Conservation (phyloP, 2,113 vertebrate genomes). For the Eretmochelys imbricata region DNA sequence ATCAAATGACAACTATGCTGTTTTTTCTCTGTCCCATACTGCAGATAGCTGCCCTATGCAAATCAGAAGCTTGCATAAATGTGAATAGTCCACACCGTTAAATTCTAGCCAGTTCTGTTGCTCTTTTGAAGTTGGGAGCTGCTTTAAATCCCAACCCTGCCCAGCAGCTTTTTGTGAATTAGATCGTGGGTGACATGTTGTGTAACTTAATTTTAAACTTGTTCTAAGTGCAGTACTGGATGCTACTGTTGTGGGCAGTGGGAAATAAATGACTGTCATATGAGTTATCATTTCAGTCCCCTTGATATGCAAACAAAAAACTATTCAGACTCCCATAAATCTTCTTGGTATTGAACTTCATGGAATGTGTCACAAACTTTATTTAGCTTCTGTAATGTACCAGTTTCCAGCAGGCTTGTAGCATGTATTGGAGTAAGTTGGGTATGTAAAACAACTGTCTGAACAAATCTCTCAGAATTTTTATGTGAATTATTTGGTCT, state of each 20-base stretch:
- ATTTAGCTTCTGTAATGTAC: conserved; percentile 38
- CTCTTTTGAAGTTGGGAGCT: background rate
- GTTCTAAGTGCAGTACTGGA: background rate
- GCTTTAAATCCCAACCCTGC: background rate
- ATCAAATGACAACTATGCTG: background rate
- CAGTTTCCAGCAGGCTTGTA: background rate
- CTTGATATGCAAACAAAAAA: background rate
- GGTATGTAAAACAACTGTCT: conserved; percentile 1
- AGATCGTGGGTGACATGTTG: background rate
- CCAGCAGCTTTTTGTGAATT: background rate
- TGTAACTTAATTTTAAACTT: background rate
- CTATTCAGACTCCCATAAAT: background rate
- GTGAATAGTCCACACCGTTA: background rate
- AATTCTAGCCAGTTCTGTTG: background rate
- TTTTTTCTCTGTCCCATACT: background rate
- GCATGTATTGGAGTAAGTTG: conserved; percentile 1
- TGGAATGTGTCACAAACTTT: conserved; percentile 47
- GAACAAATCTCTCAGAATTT: background rate
- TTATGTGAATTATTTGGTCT: background rate
- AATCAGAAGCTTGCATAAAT: background rate
- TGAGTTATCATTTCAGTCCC: background rate
- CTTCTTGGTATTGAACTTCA: background rate
- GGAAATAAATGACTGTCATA: background rate
- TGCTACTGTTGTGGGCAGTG: background rate
- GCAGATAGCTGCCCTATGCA: background rate